These are phyloP conservation scores for Lithophane leautieri DNA, from an alignment of 2,888 invertebrate genomes.

Conservation along the genomic window DNA sequence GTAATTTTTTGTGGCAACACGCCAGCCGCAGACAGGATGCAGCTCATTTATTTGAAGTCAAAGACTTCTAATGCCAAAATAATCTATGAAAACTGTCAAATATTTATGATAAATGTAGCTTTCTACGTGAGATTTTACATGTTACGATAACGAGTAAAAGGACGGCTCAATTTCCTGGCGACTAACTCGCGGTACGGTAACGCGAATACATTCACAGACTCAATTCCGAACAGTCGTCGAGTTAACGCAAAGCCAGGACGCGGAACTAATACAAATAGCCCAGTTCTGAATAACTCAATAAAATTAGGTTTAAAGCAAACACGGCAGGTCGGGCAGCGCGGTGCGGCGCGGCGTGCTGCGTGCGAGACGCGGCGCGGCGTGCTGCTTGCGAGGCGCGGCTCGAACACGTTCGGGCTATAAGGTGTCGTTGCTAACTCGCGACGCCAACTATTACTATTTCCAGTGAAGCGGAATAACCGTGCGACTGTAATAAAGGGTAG, in stretches of 20 bases:
- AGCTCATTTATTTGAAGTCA: conserved; percentile 65
- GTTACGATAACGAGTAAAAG: conserved; percentile 41
- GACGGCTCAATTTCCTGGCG: conserved; percentile 59
- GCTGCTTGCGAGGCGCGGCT: conserved; percentile 40
- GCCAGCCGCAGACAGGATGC: conserved; percentile 65
- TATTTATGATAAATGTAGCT: conserved; percentile 56
- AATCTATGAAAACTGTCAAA: conserved; percentile 66
- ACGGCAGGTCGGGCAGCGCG: conserved; percentile 58
- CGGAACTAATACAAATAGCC: conserved; percentile 71
- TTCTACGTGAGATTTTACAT: conserved; percentile 57
- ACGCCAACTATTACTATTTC: conserved; percentile 78
- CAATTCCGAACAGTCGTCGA: conserved; percentile 54
- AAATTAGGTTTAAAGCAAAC: conserved; percentile 70
- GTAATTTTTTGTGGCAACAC: conserved; percentile 60
- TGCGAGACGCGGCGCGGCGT: conserved; percentile 43
- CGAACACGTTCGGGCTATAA: conserved; percentile 77
- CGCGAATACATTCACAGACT: conserved; percentile 60
- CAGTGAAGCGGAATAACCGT: conserved; percentile 84
- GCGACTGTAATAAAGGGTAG: conserved; percentile 71
- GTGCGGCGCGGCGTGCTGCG: conserved; percentile 51
- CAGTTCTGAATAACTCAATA: conserved; percentile 72
- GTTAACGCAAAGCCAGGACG: conserved; percentile 66
- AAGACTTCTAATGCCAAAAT: conserved; percentile 65
- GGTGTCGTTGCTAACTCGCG: conserved; percentile 70
- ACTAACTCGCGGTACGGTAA: conserved; percentile 47